Base-by-base conservation (phyloP, 2,113 vertebrate genomes). In the Falco punctatus region DNA sequence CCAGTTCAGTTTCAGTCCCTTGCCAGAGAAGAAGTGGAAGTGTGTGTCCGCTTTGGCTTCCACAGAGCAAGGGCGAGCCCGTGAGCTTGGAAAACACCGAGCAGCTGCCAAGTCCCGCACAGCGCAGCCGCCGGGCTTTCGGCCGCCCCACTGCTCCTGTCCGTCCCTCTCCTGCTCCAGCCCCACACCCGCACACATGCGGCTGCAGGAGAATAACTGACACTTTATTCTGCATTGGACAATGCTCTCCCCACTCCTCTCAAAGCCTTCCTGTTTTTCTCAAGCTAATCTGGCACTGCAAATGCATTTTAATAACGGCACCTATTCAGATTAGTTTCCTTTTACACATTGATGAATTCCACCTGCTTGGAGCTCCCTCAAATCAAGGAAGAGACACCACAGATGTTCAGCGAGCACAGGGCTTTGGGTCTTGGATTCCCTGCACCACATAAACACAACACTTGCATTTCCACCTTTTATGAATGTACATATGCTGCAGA, bases 241-340 rank as follows among this genome's bases (percentile, higher is more conserved):
- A 94, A 92, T 91, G 86, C 46, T 88, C 81, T 92, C 64, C 92
- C 92, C 69, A 70, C 66, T 93, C 57, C 62, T 77, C 72, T 95
- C 48, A 81, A 94, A 96, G 90, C 38, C 74, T 95, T 97, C 92
- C 90, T 95, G 93, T 93, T 97, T 96, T 97, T 87, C 92, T 91
- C 58, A 48, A 83, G 54, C 66, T 90, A 75, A 82, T 95, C 92
- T 95, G 92, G 75, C 94, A 93, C 87, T 85, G 87, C 69, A 91
- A 94, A 87, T 71, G 61, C 65, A 42, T 96, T 95, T 97, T 81
- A 86, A 86, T 88, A 88, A 93, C 57, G 91, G 94, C 80, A 95
- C 70, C 92, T 92, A 96, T 97, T 96, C 92, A 95, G 75, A 88
- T 88, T 35, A 46, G 57, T 72, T 96, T 96, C 92, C 92, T 93